Conservation (phyloP, 37 sponge, comb jelly and placozoan genomes). For the Geodia barretti region DNA sequence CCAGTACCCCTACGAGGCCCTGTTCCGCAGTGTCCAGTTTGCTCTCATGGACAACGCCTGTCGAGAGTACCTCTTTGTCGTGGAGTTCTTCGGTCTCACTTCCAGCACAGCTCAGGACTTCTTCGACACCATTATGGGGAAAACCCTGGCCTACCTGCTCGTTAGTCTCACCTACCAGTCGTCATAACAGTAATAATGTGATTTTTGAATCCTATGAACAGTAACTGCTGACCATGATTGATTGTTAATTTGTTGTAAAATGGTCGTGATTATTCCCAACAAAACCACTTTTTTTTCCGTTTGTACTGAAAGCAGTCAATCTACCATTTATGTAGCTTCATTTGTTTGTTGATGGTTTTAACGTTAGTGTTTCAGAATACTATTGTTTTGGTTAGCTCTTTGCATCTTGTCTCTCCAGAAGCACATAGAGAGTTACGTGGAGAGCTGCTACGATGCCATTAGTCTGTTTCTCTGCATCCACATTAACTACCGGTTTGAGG, state of each 20-base stretch:
- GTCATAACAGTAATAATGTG: neutral
- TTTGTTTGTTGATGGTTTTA: too few species aligned
- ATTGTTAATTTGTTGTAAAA: too few species aligned
- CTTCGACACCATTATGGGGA: constrained; percentile 83
- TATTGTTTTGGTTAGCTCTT: too few species aligned
- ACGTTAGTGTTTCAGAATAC: too few species aligned
- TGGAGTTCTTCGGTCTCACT: constrained; percentile 91
- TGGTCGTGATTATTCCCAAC: too few species aligned
- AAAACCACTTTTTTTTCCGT: too few species aligned
- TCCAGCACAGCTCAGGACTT: constrained; percentile 73
- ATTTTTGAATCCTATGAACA: neutral
- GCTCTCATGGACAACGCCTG: constrained; percentile 94
- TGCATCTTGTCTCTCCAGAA: too few species aligned
- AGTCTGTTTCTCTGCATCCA: constrained; percentile 94
- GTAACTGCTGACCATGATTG: neutral
- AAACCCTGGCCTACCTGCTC: constrained; percentile 77
- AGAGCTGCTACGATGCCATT: constrained; percentile 88
- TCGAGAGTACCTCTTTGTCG: constrained; percentile 92
- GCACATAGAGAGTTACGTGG: constrained; percentile 60
- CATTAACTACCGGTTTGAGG: constrained; percentile 80
- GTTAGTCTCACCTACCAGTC: constrained; percentile 18
- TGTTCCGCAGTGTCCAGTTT: constrained; percentile 93
- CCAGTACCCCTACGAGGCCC: constrained; percentile 86
- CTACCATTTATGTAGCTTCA: too few species aligned
- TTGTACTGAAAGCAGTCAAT: too few species aligned